Evolutionary conservation across 2,797 vertebrate genomes (phyloP).

Genomic region (Microctenopoma lineatum): DNA sequence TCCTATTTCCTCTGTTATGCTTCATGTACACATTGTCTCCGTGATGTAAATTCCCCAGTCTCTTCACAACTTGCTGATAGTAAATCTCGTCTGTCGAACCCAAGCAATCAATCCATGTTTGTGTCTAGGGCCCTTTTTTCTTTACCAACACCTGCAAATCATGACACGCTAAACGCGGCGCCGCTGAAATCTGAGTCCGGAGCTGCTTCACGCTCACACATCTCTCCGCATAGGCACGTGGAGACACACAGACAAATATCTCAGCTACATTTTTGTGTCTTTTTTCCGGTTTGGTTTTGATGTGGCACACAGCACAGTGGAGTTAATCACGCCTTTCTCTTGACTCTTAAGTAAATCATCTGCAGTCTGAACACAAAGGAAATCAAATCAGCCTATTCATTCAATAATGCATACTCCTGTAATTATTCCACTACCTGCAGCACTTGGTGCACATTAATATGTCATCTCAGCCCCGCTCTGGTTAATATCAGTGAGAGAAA

Average conservation of each 20-base stretch:
- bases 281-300: constrained; percentile 30
- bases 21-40: constrained; percentile 85
- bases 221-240: not conserved
- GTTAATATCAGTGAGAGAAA: constrained; percentile 33
- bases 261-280: constrained; percentile 9
- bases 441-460: constrained; percentile 49
- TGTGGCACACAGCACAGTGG: not conserved
- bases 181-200: constrained; percentile 30
- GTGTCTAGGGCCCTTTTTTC: constrained; percentile 34
- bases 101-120: constrained; percentile 75
- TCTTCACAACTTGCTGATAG: constrained; percentile 80
- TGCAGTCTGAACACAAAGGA: constrained; percentile 61
- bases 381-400: constrained; percentile 63
- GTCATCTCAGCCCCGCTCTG: constrained; percentile 20
- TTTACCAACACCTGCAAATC: constrained; percentile 59
- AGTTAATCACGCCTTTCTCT: constrained; percentile 40
- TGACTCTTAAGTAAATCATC: constrained; percentile 57
- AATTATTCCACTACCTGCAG: constrained; percentile 59
- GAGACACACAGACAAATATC: constrained; percentile 3
- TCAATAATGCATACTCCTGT: constrained; percentile 43
- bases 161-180: constrained; percentile 35
- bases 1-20: constrained; percentile 85
- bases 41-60: constrained; percentile 82
- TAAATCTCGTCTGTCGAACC: constrained; percentile 65
- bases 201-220: constrained; percentile 7